Evolutionary conservation across 2,888 invertebrate genomes (phyloP).

Genomic region (Notocelia uddmanniana): DNA sequence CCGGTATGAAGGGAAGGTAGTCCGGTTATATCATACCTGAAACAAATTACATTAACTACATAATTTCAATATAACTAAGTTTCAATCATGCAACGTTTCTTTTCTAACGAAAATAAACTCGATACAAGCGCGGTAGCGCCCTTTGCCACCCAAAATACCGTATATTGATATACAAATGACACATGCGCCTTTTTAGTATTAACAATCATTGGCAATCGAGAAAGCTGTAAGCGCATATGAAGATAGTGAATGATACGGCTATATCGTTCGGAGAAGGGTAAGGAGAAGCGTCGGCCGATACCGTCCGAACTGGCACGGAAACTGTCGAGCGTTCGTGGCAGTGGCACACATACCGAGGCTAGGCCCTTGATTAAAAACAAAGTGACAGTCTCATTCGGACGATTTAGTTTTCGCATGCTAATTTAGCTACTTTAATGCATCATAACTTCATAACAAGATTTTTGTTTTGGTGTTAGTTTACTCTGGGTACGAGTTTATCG

Average conservation of each 20-base stretch:
- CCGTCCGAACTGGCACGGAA: conserved; percentile 65
- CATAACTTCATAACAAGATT: conserved; percentile 6
- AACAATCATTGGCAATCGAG: neutral
- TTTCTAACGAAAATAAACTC: conserved; percentile 45
- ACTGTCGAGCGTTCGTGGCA: conserved; percentile 67
- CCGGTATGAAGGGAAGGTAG: neutral
- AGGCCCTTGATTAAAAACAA: conserved; percentile 45
- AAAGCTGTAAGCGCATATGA: conserved; percentile 11
- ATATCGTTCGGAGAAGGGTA: conserved; percentile 1
- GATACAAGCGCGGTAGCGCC: conserved; percentile 1
- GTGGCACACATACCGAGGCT: conserved; percentile 57
- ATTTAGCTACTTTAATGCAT: conserved; percentile 19
- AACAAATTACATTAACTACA: conserved; percentile 31
- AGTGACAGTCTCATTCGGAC: conserved; percentile 41
- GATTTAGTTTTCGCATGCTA: conserved; percentile 42
- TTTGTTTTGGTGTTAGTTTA: neutral
- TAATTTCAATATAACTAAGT: conserved; percentile 43
- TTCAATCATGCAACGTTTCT: conserved; percentile 42
- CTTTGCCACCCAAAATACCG: neutral
- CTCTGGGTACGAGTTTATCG: neutral
- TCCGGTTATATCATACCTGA: conserved; percentile 32
- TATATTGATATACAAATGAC: conserved; percentile 4
- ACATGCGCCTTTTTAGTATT: conserved; percentile 23
- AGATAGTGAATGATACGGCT: neutral
- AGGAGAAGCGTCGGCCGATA: conserved; percentile 46